Percentiles rank a stretch among this genome's conserved stretches.
Evolutionary conservation across 2,888 invertebrate species (phyloP).

Genomic region (Sesia apiformis): DNA sequence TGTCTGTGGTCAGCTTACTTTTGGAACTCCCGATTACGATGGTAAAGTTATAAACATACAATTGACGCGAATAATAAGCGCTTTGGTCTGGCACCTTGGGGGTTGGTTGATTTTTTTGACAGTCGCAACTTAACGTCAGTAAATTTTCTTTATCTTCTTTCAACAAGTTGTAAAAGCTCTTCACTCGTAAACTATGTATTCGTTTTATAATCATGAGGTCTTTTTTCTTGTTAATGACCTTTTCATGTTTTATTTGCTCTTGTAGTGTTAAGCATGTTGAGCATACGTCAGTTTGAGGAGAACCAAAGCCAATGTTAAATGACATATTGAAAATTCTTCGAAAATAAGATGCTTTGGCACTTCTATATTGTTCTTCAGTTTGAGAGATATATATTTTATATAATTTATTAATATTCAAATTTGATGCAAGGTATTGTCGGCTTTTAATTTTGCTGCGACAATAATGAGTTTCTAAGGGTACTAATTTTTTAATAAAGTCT

Average conservation of each 20-base stretch:
- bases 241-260: slow-evolving; percentile 17
- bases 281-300: slow-evolving; percentile 15
- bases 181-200: slow-evolving; percentile 15
- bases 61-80: slow-evolving; percentile 8
- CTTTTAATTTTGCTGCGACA: not conserved
- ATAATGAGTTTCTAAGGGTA: not conserved
- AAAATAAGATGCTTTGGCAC: slow-evolving; percentile 5
- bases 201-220: slow-evolving; percentile 13
- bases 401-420: not conserved
- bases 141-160: slow-evolving; percentile 12
- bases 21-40: slow-evolving; percentile 4
- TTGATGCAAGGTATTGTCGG: not conserved
- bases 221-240: slow-evolving; percentile 11
- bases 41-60: slow-evolving; percentile 8
- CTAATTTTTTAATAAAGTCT: not conserved
- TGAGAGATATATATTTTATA: not conserved
- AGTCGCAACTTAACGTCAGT: slow-evolving; percentile 14
- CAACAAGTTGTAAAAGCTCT: slow-evolving; percentile 16
- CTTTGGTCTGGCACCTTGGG: slow-evolving; percentile 14
- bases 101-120: slow-evolving; percentile 16
- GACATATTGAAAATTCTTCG: slow-evolving; percentile 14
- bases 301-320: slow-evolving; percentile 17
- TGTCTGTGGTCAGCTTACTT: slow-evolving; percentile 6
- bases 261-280: slow-evolving; percentile 12
- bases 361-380: not conserved